Percentiles rank a stretch among this genome's conserved stretches.
Evolutionary conservation across 2,113 vertebrate genomes (phyloP).

Genomic region (Tragelaphus imberbis): DNA sequence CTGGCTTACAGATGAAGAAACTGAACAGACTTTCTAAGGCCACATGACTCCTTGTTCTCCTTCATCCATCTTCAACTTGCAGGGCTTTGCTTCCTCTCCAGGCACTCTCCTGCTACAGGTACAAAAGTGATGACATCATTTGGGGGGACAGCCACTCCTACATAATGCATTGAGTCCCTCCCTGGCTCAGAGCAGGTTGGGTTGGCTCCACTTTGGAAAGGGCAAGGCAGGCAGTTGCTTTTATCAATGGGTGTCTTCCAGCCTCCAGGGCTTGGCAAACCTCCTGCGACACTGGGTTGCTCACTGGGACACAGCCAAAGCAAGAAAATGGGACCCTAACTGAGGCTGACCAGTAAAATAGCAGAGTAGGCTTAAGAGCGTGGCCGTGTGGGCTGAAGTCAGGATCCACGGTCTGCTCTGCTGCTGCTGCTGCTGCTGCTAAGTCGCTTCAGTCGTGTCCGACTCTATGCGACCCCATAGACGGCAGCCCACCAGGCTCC

Average conservation of each 20-base stretch:
- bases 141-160: background rate
- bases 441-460: too few species aligned
- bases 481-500: too few species aligned
- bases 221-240: conserved; percentile 10
- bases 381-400: background rate
- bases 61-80: background rate
- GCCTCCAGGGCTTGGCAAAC: background rate
- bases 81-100: conserved; percentile 6
- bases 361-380: background rate
- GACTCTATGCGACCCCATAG: too few species aligned
- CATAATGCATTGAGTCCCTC: conserved; percentile 11
- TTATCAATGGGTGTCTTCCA: background rate
- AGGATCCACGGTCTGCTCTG: background rate
- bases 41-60: background rate
- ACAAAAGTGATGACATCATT: background rate
- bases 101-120: background rate
- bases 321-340: background rate
- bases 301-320: background rate
- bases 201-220: background rate
- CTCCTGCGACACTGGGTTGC: background rate
- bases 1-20: background rate
- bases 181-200: background rate
- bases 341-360: background rate
- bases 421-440: too few species aligned
- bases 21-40: background rate